phyloP scores from a whole-genome alignment of 2,797 vertebrate species.

The Phoebastria nigripes region DNA sequence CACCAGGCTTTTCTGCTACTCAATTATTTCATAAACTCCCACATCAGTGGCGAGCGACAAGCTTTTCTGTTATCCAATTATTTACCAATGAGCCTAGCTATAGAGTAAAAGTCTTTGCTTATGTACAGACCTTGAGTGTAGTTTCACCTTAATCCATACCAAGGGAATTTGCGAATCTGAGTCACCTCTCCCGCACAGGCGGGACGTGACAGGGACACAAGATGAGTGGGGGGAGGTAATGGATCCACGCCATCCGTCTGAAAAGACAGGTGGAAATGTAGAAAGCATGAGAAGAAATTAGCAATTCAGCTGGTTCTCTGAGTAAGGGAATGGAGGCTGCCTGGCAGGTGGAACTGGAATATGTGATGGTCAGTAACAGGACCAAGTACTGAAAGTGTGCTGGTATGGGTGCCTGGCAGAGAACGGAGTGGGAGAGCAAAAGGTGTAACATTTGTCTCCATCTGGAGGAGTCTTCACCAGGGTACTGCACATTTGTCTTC shows the following conservation, averaged over 20 bases:
- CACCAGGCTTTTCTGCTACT: no score
- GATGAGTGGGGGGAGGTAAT: not conserved
- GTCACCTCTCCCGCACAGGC: no score
- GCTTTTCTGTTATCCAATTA: no score
- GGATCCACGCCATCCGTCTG: rapidly evolving
- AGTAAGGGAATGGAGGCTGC: not conserved
- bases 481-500: not conserved
- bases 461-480: not conserved
- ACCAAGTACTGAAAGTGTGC: no score
- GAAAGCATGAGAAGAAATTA: not conserved
- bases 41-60: no score
- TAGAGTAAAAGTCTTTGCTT: no score
- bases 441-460: not conserved
- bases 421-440: not conserved
- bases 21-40: no score
- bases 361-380: not conserved
- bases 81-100: no score
- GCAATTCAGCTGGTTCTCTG: not conserved
- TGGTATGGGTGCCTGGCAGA: not conserved
- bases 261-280: not conserved
- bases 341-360: not conserved
- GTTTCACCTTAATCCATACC: no score
- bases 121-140: no score
- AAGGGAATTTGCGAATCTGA: no score
- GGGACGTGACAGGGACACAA: no score